Evolutionary conservation across 2,113 vertebrate genomes (phyloP).

Genomic region (Charadrius vociferus): DNA sequence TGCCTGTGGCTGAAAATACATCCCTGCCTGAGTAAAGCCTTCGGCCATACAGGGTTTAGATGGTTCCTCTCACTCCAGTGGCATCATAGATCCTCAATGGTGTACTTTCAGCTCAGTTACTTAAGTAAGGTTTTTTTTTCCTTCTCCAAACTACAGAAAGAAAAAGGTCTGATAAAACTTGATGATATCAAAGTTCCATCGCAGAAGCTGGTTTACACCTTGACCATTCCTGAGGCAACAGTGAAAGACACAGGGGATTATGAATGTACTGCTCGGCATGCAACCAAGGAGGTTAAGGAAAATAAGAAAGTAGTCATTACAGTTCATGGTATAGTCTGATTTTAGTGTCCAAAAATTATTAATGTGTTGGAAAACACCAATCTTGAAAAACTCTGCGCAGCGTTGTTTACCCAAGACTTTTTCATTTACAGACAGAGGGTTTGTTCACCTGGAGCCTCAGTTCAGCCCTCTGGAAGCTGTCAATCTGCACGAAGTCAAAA

Average conservation of each 20-base stretch:
- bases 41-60: neutral
- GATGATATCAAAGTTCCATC: slow-evolving; percentile 78
- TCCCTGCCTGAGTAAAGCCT: neutral
- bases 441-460: slow-evolving; percentile 82
- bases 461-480: slow-evolving; percentile 83
- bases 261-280: slow-evolving; percentile 87
- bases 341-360: slow-evolving; percentile 17
- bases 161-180: slow-evolving; percentile 74
- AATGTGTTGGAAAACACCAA: neutral
- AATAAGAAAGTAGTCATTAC: slow-evolving; percentile 84
- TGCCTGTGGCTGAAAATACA: neutral
- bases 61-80: neutral
- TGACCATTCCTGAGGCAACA: slow-evolving; percentile 87
- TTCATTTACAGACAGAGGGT: slow-evolving; percentile 82
- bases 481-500: slow-evolving; percentile 89
- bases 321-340: slow-evolving; percentile 84
- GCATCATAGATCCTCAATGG: neutral
- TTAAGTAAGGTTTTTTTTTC: neutral
- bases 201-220: slow-evolving; percentile 83
- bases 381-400: neutral
- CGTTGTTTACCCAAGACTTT: slow-evolving; percentile 10
- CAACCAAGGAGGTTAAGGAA: slow-evolving; percentile 84
- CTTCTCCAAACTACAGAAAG: slow-evolving; percentile 67
- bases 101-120: neutral
- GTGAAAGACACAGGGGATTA: slow-evolving; percentile 93